Conservation (phyloP, 2,113 vertebrate genomes). For the Daphoenositta chrysoptera region DNA sequence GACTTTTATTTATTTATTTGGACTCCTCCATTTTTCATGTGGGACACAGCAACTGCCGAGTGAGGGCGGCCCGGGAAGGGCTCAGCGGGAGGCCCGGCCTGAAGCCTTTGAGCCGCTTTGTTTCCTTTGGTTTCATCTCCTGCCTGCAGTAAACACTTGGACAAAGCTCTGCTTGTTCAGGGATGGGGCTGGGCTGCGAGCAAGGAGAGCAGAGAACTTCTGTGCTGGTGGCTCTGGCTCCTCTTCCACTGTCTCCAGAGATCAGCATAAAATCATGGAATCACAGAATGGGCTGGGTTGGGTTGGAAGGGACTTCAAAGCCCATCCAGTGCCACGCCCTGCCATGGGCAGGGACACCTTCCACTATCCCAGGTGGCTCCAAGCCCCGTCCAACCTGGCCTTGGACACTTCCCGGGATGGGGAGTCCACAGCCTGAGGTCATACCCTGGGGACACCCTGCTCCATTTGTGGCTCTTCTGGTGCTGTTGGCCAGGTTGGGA, state of each 20-base stretch:
- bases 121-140: slow-evolving; percentile 54
- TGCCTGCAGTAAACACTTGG: slow-evolving; percentile 6
- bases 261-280: background rate
- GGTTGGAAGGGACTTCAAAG: background rate
- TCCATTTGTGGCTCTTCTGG: background rate
- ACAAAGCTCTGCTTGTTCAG: slow-evolving; percentile 39
- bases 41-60: slow-evolving; percentile 22
- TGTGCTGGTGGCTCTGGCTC: background rate
- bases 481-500: background rate
- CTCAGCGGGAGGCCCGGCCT: background rate
- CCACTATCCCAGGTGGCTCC: background rate
- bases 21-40: slow-evolving; percentile 30
- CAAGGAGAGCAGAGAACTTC: background rate
- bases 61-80: slow-evolving; percentile 43
- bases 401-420: background rate
- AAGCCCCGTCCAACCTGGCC: background rate
- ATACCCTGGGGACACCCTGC: background rate
- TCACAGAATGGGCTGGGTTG: background rate
- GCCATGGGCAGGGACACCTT: background rate
- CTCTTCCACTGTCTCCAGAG: background rate
- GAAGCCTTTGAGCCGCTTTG: slow-evolving; percentile 36
- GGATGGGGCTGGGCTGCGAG: background rate
- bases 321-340: background rate
- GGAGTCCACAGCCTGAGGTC: background rate
- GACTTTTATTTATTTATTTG: slow-evolving; percentile 68